Percentiles rank a stretch among this genome's conserved stretches.
These are phyloP conservation scores for Drosophila virilis DNA, from an alignment of 1,140 invertebrate species.

Conservation along the genomic window DNA sequence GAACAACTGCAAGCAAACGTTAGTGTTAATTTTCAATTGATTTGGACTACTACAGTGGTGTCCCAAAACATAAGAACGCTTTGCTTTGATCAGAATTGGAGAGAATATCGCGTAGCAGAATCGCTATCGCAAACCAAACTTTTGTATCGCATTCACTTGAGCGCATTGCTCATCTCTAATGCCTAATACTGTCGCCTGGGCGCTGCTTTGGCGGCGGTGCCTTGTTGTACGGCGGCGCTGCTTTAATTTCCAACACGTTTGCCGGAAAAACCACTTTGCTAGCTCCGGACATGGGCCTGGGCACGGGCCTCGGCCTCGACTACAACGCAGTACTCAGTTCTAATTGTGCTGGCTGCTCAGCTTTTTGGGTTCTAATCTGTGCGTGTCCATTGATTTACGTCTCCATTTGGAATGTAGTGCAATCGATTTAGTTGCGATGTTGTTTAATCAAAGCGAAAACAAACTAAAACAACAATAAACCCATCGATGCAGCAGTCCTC, in stretches of 20 bases:
- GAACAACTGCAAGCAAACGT: not conserved
- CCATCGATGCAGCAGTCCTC: constrained; percentile 37
- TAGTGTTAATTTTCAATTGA: not conserved
- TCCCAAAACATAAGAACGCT: too few species aligned
- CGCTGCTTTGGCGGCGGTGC: not conserved
- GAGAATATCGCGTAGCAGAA: too few species aligned
- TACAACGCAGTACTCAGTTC: not conserved
- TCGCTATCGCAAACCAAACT: too few species aligned
- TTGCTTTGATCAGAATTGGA: too few species aligned
- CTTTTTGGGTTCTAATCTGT: not conserved
- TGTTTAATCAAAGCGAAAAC: constrained; percentile 44
- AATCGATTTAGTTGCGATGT: constrained; percentile 58
- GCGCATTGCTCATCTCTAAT: constrained; percentile 15
- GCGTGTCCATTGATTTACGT: constrained; percentile 56
- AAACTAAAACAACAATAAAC: constrained; percentile 48
- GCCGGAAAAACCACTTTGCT: constrained; percentile 21
- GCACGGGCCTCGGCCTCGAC: not conserved
- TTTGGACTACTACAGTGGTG: not conserved
- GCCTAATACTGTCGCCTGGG: constrained; percentile 1
- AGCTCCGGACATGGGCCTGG: not conserved
- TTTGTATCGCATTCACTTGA: not conserved
- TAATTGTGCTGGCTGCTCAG: not conserved
- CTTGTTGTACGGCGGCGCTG: constrained; percentile 13
- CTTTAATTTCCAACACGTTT: constrained; percentile 18
- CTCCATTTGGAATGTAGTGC: constrained; percentile 62